phyloP scores from a whole-genome alignment of 2,888 invertebrate species.

The Microctonus hyperodae region DNA sequence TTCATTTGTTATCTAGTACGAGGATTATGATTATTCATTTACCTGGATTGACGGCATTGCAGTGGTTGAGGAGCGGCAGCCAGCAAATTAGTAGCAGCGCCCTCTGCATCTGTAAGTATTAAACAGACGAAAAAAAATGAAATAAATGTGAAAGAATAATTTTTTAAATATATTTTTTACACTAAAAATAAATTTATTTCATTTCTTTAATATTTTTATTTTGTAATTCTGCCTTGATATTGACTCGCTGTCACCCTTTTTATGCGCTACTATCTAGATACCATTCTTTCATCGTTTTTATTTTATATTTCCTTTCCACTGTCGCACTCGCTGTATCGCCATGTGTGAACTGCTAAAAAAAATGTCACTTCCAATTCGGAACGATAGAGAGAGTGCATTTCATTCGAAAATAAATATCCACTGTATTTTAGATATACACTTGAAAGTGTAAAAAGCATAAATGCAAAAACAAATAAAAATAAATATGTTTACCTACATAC shows the following conservation, averaged over 20 bases:
- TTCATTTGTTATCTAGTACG: neutral
- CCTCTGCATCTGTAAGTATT: conserved; percentile 58
- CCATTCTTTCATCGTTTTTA: neutral
- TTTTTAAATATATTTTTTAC: too few relatives aligned
- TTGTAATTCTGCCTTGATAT: neutral
- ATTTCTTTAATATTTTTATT: neutral
- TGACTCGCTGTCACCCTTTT: neutral
- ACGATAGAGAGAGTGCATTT: neutral
- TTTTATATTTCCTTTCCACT: neutral
- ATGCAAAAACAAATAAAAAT: too few relatives aligned
- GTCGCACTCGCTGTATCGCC: neutral
- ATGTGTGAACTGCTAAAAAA: neutral
- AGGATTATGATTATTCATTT: conserved; percentile 34
- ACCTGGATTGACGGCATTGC: conserved; percentile 63
- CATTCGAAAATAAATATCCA: neutral
- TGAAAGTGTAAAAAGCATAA: neutral
- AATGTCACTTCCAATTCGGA: neutral
- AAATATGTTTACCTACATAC: too few relatives aligned
- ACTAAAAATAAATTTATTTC: too few relatives aligned
- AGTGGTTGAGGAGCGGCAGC: conserved; percentile 62
- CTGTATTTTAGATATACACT: too few relatives aligned
- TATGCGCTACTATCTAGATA: neutral
- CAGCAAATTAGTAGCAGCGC: conserved; percentile 61
- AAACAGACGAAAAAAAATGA: conserved; percentile 40
- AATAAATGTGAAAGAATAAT: neutral